These are phyloP conservation scores for Ephialtes manifestator DNA, from an alignment of 2,888 invertebrate species.

Conservation along the genomic window DNA sequence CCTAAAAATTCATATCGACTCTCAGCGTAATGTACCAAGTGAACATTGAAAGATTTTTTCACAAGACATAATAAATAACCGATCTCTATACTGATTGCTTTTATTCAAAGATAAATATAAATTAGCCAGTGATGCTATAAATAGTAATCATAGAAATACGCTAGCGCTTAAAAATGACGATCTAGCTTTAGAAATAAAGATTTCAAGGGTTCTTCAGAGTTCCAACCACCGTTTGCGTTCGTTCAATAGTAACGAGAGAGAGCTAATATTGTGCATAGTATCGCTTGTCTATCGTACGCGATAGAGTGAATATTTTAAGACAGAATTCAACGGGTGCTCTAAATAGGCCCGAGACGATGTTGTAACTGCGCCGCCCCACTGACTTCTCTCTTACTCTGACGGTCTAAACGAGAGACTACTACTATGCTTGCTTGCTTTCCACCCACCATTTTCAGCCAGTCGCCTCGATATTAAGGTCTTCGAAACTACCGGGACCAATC, in stretches of 20 bases:
- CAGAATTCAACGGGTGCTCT: conserved; percentile 74
- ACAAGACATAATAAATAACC: too few relatives aligned
- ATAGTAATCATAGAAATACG: not conserved
- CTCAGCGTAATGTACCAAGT: too few relatives aligned
- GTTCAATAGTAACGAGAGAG: conserved; percentile 58
- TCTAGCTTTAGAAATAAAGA: not conserved
- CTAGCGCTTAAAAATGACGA: not conserved
- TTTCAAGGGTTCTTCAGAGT: conserved; percentile 7
- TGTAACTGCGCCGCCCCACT: conserved; percentile 69
- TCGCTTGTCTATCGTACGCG: conserved; percentile 71
- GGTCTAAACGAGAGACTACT: conserved; percentile 29
- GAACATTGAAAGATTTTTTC: too few relatives aligned
- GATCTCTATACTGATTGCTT: too few relatives aligned
- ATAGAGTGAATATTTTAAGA: conserved; percentile 76
- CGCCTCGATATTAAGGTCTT: conserved; percentile 64
- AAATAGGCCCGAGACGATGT: conserved; percentile 74
- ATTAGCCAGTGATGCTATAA: not conserved
- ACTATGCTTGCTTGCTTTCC: conserved; percentile 46
- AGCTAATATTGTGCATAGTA: conserved; percentile 64
- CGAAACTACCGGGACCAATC: conserved; percentile 58
- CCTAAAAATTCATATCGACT: too few relatives aligned
- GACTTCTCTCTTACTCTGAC: conserved; percentile 60
- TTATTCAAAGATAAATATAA: not conserved
- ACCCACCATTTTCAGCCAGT: conserved; percentile 55
- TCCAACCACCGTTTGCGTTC: conserved; percentile 4